Evolutionary conservation across 2,888 invertebrate genomes (phyloP).

Genomic region (Ornithoptera priamus): DNA sequence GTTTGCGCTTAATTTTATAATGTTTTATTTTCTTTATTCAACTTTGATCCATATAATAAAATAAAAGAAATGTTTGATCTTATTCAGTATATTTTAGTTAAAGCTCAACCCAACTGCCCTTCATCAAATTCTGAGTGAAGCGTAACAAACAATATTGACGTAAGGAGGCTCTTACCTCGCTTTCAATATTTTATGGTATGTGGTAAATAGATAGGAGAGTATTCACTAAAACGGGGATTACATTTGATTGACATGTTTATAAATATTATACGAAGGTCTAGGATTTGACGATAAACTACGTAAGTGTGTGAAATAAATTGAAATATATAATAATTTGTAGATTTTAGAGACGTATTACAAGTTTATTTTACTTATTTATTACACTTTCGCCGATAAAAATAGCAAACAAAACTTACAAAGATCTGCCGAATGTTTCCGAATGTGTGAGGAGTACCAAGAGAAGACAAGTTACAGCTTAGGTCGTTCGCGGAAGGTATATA

Average conservation of each 20-base stretch:
- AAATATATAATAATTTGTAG: too few relatives aligned
- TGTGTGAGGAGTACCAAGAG: too few relatives aligned
- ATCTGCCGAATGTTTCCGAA: too few relatives aligned
- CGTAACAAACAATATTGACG: conserved; percentile 20
- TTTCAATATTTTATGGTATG: conserved; percentile 19
- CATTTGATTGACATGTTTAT: conserved; percentile 12
- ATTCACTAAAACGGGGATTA: conserved; percentile 6
- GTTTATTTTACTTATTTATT: too few relatives aligned
- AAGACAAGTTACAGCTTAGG: too few relatives aligned
- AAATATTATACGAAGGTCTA: conserved; percentile 4
- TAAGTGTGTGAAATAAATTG: not conserved
- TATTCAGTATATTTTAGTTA: not conserved
- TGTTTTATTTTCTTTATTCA: not conserved
- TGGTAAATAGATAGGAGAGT: conserved; percentile 5
- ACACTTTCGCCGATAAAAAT: too few relatives aligned
- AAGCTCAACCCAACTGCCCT: not conserved
- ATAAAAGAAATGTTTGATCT: conserved; percentile 1
- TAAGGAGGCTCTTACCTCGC: conserved; percentile 13
- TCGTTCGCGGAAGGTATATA: too few relatives aligned
- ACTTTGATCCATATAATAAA: not conserved
- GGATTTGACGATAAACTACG: not conserved
- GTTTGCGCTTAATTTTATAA: not conserved
- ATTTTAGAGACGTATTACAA: too few relatives aligned
- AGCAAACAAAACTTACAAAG: too few relatives aligned
- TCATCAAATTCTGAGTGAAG: conserved; percentile 16